Base-by-base conservation (phyloP, 2,888 invertebrate species). In the Troides helena region DNA sequence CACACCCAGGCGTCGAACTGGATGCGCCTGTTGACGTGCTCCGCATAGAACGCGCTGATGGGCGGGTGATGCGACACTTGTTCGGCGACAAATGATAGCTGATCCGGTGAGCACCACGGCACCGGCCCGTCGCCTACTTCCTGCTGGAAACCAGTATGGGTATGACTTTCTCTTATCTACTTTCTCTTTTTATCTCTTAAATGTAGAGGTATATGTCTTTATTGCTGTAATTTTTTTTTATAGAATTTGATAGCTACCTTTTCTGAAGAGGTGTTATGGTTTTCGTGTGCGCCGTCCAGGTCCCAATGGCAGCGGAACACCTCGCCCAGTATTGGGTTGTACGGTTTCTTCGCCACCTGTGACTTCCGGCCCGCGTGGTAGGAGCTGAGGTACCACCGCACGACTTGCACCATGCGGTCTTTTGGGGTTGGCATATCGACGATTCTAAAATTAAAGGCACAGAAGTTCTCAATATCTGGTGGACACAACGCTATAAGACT, bases 31-130 rank as follows among this genome's bases (percentile, higher is more conserved):
- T 96, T 95, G 76, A 95, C 96, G 90, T 99, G 98, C 87, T 99
- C 99, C 25, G 99, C 99, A 93, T 99, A 99, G 93, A 99, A 99
- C 39, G 99, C 99, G 69, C 99, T 99, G 81, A 99, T 98, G 75
- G 99, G 99, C 61, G 99, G 99, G 93, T 99, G 99, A 93, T 99
- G 99, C 12, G 99, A 99, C 17, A 99, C 99, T 93, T 99, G 99
- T 85, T 99, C 99, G 5, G 99, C 98, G 64, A 99, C 95, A 89
- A 99, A 99, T 10, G 97, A 95, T 14, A 99, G 93, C 85, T 99
- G 98, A 90, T 97, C 95, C 62, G 95, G 95, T 12, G 94, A 94
- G 77, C 97, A 98, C 97, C 98, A 98, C 0, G 98, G 98, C 58
- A 98, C 95, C 1, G 99, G 99, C 0, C 98, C 98, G 79, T 97